Evolutionary conservation across 2,888 invertebrate genomes (phyloP).

Genomic region (Thysanoteuthis rhombus): DNA sequence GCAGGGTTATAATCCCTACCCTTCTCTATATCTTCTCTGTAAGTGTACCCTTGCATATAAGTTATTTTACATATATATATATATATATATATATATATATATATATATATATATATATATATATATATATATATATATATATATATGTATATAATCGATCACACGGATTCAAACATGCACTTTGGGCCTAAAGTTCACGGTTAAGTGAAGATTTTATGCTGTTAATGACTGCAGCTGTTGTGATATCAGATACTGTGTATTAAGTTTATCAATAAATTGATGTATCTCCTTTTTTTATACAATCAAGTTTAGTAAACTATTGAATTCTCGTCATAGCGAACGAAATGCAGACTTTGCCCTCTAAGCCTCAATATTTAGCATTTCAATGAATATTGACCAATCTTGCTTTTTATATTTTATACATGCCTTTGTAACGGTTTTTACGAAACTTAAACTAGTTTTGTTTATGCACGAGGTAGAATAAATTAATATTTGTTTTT

Average conservation of each 20-base stretch:
- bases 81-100: slow-evolving; percentile 12
- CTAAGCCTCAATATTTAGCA: not conserved
- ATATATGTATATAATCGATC: not conserved
- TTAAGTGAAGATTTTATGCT: not conserved
- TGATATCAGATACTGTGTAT: not conserved
- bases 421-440: not conserved
- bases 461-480: no score
- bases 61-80: not conserved
- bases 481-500: no score
- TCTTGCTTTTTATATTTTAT: not conserved
- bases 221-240: not conserved
- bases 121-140: not conserved
- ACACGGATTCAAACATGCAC: not conserved
- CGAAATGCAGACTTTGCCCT: not conserved
- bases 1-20: no score
- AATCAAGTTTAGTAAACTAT: not conserved
- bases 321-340: not conserved
- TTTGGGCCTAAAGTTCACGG: accelerated
- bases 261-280: not conserved
- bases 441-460: not conserved
- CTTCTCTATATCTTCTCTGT: no score
- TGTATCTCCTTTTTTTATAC: not conserved
- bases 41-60: no score
- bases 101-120: slow-evolving; percentile 12
- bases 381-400: not conserved